Percentiles rank a stretch among this genome's conserved stretches.
phyloP scores from a whole-genome alignment of 2,888 invertebrate genomes.

The Halictus quadricinctus region DNA sequence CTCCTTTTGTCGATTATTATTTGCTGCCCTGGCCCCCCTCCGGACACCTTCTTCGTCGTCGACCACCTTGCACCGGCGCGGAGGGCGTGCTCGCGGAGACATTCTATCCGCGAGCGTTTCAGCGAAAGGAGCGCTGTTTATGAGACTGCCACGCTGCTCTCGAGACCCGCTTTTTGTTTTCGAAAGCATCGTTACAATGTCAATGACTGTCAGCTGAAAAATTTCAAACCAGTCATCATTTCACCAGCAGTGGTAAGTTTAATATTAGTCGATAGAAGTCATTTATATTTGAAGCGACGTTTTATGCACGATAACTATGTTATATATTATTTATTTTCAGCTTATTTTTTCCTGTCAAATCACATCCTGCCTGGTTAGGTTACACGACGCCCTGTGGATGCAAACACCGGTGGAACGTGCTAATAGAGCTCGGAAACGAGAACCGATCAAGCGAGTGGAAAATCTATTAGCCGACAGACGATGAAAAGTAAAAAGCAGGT shows the following conservation, averaged over 20 bases:
- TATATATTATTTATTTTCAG: neutral
- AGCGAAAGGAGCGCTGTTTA: neutral
- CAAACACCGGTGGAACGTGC: neutral
- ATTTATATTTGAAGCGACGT: too few species aligned
- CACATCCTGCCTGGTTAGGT: neutral
- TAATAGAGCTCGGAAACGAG: slow-evolving; percentile 9
- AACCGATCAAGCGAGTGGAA: neutral
- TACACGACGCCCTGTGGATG: neutral
- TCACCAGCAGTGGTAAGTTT: too few species aligned
- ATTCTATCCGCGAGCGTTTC: neutral
- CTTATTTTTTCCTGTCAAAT: neutral
- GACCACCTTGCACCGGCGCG: neutral
- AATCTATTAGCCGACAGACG: slow-evolving; percentile 14
- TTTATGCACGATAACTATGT: too few species aligned
- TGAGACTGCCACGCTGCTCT: neutral
- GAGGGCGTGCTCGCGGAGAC: neutral
- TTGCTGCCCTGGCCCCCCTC: slow-evolving; percentile 10
- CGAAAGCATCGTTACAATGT: neutral
- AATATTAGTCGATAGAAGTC: too few species aligned
- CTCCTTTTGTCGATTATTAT: slow-evolving; percentile 44
- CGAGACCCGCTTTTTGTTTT: too few species aligned
- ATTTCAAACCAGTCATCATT: too few species aligned
- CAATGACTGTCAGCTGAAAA: neutral
- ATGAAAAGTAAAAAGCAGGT: slow-evolving; percentile 13
- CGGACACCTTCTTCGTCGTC: neutral